Evolutionary conservation across 1,140 invertebrate genomes (phyloP).

Genomic region (Stegodyphus mimosarum): DNA sequence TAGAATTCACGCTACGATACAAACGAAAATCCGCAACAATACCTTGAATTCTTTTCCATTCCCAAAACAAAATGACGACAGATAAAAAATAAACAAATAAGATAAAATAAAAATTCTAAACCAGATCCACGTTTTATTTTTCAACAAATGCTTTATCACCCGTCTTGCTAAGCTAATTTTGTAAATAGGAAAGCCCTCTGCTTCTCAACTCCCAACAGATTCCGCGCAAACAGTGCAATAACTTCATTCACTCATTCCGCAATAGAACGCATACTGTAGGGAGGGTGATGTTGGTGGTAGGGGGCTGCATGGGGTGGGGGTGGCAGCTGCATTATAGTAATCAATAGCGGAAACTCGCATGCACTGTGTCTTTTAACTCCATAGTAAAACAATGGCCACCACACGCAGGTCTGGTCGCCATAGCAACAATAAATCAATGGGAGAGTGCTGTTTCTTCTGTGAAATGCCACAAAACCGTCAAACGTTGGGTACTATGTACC

Average conservation of each 20-base stretch:
- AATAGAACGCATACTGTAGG: neutral
- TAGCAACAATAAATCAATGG: constrained; percentile 59
- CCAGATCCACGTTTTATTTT: too few relatives aligned
- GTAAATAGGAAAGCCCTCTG: too few relatives aligned
- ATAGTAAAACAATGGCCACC: constrained; percentile 60
- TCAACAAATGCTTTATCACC: too few relatives aligned
- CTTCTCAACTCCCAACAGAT: neutral
- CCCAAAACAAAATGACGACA: too few relatives aligned
- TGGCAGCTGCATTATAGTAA: constrained; percentile 47
- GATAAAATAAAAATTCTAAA: too few relatives aligned
- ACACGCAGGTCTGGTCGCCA: constrained; percentile 48
- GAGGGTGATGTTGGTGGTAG: neutral
- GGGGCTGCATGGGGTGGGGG: neutral
- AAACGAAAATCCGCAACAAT: too few relatives aligned
- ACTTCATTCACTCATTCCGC: constrained; percentile 24
- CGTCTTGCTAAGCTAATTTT: too few relatives aligned
- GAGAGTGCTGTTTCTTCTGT: constrained; percentile 27
- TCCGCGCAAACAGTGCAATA: constrained; percentile 15
- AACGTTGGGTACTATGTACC: constrained; percentile 43
- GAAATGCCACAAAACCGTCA: constrained; percentile 56
- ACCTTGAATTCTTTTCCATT: too few relatives aligned
- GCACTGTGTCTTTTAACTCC: constrained; percentile 49
- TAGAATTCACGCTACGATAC: too few relatives aligned
- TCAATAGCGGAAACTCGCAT: constrained; percentile 59
- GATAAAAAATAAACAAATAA: too few relatives aligned